Conservation (phyloP, 2,888 invertebrate species). For the Synergus umbraculus region DNA sequence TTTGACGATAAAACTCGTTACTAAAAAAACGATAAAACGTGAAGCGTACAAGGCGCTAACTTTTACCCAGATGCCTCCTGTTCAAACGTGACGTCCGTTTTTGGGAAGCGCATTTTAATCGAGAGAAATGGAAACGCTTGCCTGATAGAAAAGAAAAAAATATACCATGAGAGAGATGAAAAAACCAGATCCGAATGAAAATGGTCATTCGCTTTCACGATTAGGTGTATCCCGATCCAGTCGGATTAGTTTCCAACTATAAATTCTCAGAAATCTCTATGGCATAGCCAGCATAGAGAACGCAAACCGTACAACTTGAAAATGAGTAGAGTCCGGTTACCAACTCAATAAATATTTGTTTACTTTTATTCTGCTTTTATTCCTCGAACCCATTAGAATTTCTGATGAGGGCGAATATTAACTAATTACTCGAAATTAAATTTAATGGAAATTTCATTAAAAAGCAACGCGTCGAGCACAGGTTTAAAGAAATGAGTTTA, state of each 20-base stretch:
- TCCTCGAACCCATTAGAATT: background rate
- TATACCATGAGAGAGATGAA: slow-evolving; percentile 2
- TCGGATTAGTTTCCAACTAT: slow-evolving; percentile 21
- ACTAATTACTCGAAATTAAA: background rate
- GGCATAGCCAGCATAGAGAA: background rate
- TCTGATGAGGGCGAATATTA: too few species aligned
- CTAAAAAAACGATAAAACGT: slow-evolving; percentile 45
- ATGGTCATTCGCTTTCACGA: slow-evolving; percentile 38
- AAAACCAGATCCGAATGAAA: slow-evolving; percentile 23
- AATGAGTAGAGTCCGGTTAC: background rate
- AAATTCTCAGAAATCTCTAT: slow-evolving; percentile 21
- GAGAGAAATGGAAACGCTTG: slow-evolving; percentile 13
- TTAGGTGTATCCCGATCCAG: slow-evolving; percentile 17
- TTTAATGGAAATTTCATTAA: background rate
- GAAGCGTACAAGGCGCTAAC: slow-evolving; percentile 54
- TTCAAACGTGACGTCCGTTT: slow-evolving; percentile 56
- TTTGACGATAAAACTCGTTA: slow-evolving; percentile 57
- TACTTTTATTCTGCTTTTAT: background rate
- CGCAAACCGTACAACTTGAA: background rate
- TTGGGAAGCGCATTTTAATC: slow-evolving; percentile 41
- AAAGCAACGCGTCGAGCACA: background rate
- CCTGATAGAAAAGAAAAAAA: slow-evolving; percentile 3
- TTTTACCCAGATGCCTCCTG: slow-evolving; percentile 53
- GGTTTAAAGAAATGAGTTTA: background rate
- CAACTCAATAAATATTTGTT: background rate